Evolutionary conservation across 2,113 vertebrate species (phyloP).

Genomic region (Macaca nemestrina): DNA sequence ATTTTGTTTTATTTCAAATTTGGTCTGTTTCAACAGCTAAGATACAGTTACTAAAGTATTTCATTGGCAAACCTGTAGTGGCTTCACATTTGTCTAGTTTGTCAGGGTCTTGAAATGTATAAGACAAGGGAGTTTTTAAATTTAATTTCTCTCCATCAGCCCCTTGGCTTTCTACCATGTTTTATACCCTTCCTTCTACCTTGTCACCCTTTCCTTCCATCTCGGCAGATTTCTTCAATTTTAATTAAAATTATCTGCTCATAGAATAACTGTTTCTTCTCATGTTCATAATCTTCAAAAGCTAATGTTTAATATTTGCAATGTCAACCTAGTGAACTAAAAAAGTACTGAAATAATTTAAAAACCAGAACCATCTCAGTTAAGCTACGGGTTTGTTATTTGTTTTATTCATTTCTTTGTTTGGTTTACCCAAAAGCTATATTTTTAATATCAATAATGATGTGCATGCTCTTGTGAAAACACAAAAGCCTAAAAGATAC

Average conservation of each 20-base stretch:
- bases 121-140: not conserved
- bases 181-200: not conserved
- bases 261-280: not conserved
- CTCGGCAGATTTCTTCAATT: not conserved
- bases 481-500: not conserved
- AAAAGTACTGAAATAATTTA: not conserved
- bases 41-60: not conserved
- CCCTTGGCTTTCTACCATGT: not conserved
- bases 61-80: not conserved
- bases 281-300: not conserved
- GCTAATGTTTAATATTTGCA: not conserved
- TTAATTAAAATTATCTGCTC: not conserved
- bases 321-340: not conserved
- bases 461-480: not conserved
- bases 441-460: not conserved
- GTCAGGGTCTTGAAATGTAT: not conserved
- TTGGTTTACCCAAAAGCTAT: not conserved
- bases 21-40: not conserved
- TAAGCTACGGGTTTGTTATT: not conserved
- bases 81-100: not conserved
- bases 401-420: not conserved
- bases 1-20: constrained; percentile 40
- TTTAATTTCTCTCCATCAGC: not conserved
- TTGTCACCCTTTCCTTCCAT: not conserved
- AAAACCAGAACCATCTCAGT: not conserved